These are phyloP conservation scores for Chiridota heheva DNA, from an alignment of 35 echinoderm and acorn worm species.

Conservation along the genomic window DNA sequence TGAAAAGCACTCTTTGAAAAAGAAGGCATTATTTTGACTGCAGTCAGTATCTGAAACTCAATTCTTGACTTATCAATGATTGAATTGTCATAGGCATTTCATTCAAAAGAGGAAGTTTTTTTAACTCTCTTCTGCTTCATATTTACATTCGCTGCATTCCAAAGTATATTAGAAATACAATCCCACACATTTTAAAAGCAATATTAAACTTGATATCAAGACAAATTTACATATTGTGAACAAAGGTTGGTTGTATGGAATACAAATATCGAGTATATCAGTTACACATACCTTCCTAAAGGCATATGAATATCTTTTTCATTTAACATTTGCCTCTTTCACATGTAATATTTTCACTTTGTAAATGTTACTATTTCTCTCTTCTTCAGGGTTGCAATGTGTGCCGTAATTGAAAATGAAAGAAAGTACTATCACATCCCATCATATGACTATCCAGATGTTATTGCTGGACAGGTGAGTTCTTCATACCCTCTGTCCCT, in stretches of 20 bases:
- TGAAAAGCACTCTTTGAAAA: no score
- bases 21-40: no score
- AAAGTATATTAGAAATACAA: no score
- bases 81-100: no score
- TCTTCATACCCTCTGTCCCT: neutral
- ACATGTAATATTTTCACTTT: neutral
- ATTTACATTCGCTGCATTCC: no score
- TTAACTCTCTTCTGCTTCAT: no score
- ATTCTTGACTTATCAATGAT: no score
- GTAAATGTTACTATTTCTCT: neutral
- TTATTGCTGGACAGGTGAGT: constrained; percentile 15
- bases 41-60: no score
- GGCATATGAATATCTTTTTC: neutral
- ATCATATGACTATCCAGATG: constrained; percentile 20
- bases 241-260: neutral
- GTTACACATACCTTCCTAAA: neutral
- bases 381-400: neutral
- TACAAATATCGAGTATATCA: neutral
- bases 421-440: neutral
- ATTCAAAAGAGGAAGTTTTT: no score
- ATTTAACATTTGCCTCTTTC: no score
- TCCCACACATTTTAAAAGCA: no score
- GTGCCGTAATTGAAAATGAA: constrained; percentile 19
- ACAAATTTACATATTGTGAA: neutral
- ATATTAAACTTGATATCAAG: neutral